These are phyloP conservation scores for Sinocyclocheilus grahami DNA, from an alignment of 2,113 vertebrate genomes.

Conservation along the genomic window DNA sequence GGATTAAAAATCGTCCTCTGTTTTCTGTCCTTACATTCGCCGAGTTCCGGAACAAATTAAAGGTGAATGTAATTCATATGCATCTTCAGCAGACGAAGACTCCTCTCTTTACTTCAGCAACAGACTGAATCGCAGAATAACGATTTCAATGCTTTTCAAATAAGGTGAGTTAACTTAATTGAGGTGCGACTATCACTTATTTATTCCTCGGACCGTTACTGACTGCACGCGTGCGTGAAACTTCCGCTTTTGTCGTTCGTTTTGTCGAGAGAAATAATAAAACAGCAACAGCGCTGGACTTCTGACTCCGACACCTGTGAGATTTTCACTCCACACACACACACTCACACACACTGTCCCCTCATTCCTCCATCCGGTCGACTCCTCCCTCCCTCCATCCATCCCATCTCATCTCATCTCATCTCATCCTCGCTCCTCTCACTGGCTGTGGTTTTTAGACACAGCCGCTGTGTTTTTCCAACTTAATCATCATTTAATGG, in stretches of 20 bases:
- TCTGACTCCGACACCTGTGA: constrained; percentile 75
- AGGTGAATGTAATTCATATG: not conserved
- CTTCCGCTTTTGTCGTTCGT: constrained; percentile 21
- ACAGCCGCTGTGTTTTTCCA: constrained; percentile 18
- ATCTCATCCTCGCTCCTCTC: constrained; percentile 49
- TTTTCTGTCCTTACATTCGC: not conserved
- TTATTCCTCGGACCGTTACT: not conserved
- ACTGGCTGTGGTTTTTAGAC: constrained; percentile 24
- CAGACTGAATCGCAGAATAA: not conserved
- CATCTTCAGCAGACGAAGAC: not conserved
- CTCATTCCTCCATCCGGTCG: constrained; percentile 41
- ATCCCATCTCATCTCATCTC: constrained; percentile 45
- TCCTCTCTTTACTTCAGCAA: not conserved
- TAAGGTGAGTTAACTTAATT: not conserved
- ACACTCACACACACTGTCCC: not conserved
- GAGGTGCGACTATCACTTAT: constrained; percentile 11
- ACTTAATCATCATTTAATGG: constrained; percentile 18
- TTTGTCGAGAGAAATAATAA: not conserved
- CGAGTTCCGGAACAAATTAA: not conserved
- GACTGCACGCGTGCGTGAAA: not conserved
- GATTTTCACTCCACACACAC: constrained; percentile 50
- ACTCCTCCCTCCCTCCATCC: constrained; percentile 53
- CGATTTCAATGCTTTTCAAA: not conserved
- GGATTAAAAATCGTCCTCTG: not conserved
- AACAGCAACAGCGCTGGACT: constrained; percentile 45